These are phyloP conservation scores for Rhizomys pruinosus DNA, from an alignment of 2,113 vertebrate genomes.

Conservation along the genomic window DNA sequence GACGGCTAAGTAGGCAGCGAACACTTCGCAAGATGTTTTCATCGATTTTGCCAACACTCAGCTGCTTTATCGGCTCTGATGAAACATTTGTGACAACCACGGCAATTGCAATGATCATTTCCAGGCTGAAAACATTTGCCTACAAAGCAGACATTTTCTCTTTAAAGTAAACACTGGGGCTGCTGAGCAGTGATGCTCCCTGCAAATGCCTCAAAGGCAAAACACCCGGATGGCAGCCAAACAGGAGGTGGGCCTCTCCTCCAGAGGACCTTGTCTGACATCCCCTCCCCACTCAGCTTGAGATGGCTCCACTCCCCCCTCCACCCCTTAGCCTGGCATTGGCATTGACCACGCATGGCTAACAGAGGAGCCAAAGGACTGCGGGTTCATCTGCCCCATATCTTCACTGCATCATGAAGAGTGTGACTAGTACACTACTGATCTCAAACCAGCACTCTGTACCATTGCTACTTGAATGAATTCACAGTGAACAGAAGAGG, in stretches of 20 bases:
- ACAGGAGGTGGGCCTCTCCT: background rate
- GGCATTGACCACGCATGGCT: background rate
- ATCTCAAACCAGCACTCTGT: background rate
- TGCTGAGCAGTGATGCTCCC: slow-evolving; percentile 61
- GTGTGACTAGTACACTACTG: background rate
- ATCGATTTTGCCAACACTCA: slow-evolving; percentile 85
- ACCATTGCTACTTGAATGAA: slow-evolving; percentile 8
- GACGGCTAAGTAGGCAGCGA: slow-evolving; percentile 81
- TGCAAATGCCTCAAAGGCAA: slow-evolving; percentile 55
- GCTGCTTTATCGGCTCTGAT: slow-evolving; percentile 84
- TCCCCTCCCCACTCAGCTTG: background rate
- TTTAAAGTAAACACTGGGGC: slow-evolving; percentile 82
- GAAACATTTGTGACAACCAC: slow-evolving; percentile 85
- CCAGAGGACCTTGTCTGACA: background rate
- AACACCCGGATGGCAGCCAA: background rate
- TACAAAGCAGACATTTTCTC: slow-evolving; percentile 83
- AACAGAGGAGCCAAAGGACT: no score
- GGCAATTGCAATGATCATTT: slow-evolving; percentile 84
- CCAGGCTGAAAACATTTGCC: slow-evolving; percentile 84
- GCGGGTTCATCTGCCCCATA: background rate
- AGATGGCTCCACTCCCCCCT: background rate
- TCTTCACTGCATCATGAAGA: background rate
- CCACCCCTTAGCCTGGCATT: background rate
- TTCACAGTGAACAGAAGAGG: slow-evolving; percentile 17
- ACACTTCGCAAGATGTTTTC: slow-evolving; percentile 84